A percentile compares a stretch with the other conserved stretches of the same genome.
phyloP scores from a whole-genome alignment of 2,797 vertebrate genomes.

The Danio tinwini region DNA sequence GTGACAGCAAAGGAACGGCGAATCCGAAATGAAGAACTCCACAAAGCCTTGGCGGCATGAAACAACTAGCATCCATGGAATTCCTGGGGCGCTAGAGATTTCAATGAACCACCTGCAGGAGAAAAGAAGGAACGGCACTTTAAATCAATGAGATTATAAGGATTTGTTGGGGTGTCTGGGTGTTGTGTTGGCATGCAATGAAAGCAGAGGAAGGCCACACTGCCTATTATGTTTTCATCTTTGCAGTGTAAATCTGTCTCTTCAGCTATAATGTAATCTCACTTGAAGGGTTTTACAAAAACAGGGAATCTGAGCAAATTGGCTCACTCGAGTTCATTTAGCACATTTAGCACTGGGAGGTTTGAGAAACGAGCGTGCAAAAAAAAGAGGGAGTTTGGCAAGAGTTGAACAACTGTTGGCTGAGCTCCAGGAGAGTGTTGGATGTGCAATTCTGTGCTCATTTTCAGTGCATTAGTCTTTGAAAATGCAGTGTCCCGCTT shows the following conservation, averaged over 20 bases:
- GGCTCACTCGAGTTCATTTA: slow-evolving; percentile 48
- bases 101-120: slow-evolving; percentile 54
- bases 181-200: slow-evolving; percentile 37
- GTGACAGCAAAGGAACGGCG: not conserved
- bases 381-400: slow-evolving; percentile 26
- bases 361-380: slow-evolving; percentile 2
- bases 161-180: slow-evolving; percentile 34
- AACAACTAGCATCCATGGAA: slow-evolving; percentile 50
- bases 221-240: slow-evolving; percentile 20
- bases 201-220: slow-evolving; percentile 1
- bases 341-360: slow-evolving; percentile 22
- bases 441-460: slow-evolving; percentile 13
- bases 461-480: slow-evolving; percentile 45
- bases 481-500: slow-evolving; percentile 45
- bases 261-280: slow-evolving; percentile 49
- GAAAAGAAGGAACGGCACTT: slow-evolving; percentile 29
- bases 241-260: slow-evolving; percentile 47
- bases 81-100: slow-evolving; percentile 34
- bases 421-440: slow-evolving; percentile 12
- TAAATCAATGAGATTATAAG: slow-evolving; percentile 24
- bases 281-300: slow-evolving; percentile 56
- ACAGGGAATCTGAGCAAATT: slow-evolving; percentile 57
- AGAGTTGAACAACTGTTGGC: slow-evolving; percentile 20
- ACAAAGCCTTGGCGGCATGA: slow-evolving; percentile 35
- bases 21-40: slow-evolving; percentile 36